Evolutionary conservation across 2,888 invertebrate genomes (phyloP).

Genomic region (Blomia tropicalis): DNA sequence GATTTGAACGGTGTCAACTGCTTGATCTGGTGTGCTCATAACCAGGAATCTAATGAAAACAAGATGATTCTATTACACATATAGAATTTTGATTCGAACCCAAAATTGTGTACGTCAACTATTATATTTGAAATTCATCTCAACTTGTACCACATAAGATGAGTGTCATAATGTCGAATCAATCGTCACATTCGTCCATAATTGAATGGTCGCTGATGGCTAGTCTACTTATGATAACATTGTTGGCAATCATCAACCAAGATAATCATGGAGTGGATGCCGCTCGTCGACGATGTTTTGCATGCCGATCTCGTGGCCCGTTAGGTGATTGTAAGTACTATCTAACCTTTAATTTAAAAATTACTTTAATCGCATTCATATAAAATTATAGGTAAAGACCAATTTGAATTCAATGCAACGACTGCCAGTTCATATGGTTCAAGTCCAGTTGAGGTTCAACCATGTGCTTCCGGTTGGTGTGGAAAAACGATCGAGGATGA

Average conservation of each 20-base stretch:
- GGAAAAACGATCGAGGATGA: constrained; percentile 67
- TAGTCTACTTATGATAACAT: neutral
- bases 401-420: constrained; percentile 61
- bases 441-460: constrained; percentile 28
- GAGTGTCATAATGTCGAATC: too few species aligned
- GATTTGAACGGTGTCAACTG: too few species aligned
- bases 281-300: constrained; percentile 45
- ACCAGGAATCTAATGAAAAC: too few species aligned
- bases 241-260: neutral
- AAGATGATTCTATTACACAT: too few species aligned
- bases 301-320: constrained; percentile 70
- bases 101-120: too few species aligned
- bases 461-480: constrained; percentile 51
- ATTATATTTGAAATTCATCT: too few species aligned
- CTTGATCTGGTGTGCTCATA: too few species aligned
- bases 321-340: constrained; percentile 59
- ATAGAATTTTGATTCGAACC: too few species aligned
- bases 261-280: neutral
- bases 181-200: too few species aligned
- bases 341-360: neutral
- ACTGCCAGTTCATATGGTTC: constrained; percentile 44
- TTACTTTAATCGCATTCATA: too few species aligned
- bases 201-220: neutral
- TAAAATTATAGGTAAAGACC: constrained; percentile 41
- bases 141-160: too few species aligned